These are phyloP conservation scores for Nemopilema nomurai DNA, from an alignment of 30 jellyfish, hydroid and myxozoan species.

Conservation along the genomic window DNA sequence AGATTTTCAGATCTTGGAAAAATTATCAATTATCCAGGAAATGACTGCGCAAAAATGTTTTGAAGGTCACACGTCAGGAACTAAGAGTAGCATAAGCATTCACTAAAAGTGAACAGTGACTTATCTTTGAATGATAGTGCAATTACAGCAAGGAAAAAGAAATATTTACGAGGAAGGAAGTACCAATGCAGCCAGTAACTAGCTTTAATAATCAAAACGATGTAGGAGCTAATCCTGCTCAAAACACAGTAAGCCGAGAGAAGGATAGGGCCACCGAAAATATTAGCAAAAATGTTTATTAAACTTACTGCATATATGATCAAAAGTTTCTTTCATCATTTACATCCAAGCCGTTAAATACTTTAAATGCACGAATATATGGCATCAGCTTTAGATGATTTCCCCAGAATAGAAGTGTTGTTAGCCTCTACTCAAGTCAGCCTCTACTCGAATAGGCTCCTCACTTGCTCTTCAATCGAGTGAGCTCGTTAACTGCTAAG, in stretches of 20 bases:
- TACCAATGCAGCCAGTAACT: not conserved
- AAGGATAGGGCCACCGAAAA: not conserved
- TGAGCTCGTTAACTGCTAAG: slow-evolving; percentile 84
- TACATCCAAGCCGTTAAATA: slow-evolving; percentile 35
- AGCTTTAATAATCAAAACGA: too few relatives aligned
- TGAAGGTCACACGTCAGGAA: too few relatives aligned
- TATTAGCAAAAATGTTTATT: not conserved
- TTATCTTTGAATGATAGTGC: too few relatives aligned
- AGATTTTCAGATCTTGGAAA: too few relatives aligned
- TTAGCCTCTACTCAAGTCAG: too few relatives aligned
- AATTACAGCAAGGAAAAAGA: too few relatives aligned
- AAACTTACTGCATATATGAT: not conserved
- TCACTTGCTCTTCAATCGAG: slow-evolving; percentile 24
- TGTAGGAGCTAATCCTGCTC: not conserved
- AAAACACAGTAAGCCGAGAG: not conserved
- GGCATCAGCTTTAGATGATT: slow-evolving; percentile 10
- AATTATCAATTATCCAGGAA: too few relatives aligned
- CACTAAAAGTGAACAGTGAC: too few relatives aligned
- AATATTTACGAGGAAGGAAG: too few relatives aligned
- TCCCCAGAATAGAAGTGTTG: not conserved
- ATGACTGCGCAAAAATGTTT: too few relatives aligned
- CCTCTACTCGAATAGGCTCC: not conserved
- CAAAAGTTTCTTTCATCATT: not conserved
- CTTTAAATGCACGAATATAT: slow-evolving; percentile 10
- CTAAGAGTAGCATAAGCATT: too few relatives aligned